Base-by-base conservation (phyloP, 2,888 invertebrate species). In the Drosophila dives region DNA sequence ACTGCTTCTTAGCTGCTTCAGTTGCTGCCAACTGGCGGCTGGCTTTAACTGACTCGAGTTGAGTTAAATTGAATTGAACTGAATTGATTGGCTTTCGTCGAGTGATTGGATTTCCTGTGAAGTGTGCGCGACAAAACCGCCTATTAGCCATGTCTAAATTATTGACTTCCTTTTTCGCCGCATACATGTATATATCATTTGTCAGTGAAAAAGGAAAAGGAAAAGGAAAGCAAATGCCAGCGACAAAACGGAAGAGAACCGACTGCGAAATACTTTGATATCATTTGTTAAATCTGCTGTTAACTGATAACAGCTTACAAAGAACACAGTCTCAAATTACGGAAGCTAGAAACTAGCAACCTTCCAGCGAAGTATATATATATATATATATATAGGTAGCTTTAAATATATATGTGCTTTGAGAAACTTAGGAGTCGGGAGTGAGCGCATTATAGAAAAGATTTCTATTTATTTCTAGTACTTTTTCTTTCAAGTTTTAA, bases 81-180 rank as follows among this genome's bases (percentile, higher is more conserved):
- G 56, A 60, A 49, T 48, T 70, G 65, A 77, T 79, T 79, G 75
- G 62, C 64, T 63, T 69, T 69, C 80, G 75, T 69, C 64, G 75
- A 45, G 42, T 70, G 76, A 66, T 77, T 78, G 68, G 65, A 80
- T 72, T 78, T 78, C 78, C 78, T 80, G 72, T 45, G 80, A 75
- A 70, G 53, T 53, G 58, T 34, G 58, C 17, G 62, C 77, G 55
- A 45, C 62, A 40, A 50, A 10, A 7, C 36, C 53, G 67, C 72
- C 63, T 77, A 80, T 78, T 78, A 80, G 65, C 81, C 72, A 80
- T 65, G 67, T 38, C 58, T 62, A 72, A 78, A 78, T 78, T 72
- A 65, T 80, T 36, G 20, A 81, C 68, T 78, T 78, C 78, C 81
- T 78, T 69, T 61, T 64, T 12, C 49, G 29, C 42, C 55, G 67